These are phyloP conservation scores for Cyclopterus lumpus DNA, from an alignment of 2,797 vertebrate species.

Conservation along the genomic window DNA sequence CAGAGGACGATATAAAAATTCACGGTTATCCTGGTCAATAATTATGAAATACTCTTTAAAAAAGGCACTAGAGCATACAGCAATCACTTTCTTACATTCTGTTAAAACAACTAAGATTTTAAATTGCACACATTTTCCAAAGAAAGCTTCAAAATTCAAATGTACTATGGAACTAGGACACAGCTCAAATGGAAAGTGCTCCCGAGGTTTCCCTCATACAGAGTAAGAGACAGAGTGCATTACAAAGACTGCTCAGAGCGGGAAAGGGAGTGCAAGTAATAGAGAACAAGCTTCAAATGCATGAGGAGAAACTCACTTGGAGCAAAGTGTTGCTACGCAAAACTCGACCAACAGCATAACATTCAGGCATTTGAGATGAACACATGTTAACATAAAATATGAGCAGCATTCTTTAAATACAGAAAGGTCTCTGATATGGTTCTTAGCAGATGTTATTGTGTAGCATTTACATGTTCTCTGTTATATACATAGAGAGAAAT, in stretches of 20 bases:
- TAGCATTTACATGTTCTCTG: not conserved
- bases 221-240: not conserved
- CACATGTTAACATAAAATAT: not conserved
- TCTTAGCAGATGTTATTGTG: not conserved
- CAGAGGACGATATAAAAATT: not conserved
- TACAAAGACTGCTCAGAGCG: not conserved
- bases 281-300: not conserved
- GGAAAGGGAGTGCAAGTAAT: not conserved
- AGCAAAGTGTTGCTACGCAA: not conserved
- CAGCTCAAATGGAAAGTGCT: not conserved
- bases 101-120: not conserved
- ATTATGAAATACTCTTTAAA: not conserved
- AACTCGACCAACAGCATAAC: not conserved
- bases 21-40: not conserved
- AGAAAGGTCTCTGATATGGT: not conserved
- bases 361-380: not conserved
- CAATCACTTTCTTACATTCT: not conserved
- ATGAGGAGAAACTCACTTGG: not conserved
- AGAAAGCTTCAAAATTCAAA: too few species aligned
- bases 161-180: not conserved
- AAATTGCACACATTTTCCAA: too few species aligned
- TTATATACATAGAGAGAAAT: too few species aligned
- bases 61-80: not conserved
- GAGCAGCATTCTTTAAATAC: not conserved
- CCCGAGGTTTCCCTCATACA: too few species aligned